Evolutionary conservation across 2,888 invertebrate genomes (phyloP).

Genomic region (Cyrtodaria siliqua): DNA sequence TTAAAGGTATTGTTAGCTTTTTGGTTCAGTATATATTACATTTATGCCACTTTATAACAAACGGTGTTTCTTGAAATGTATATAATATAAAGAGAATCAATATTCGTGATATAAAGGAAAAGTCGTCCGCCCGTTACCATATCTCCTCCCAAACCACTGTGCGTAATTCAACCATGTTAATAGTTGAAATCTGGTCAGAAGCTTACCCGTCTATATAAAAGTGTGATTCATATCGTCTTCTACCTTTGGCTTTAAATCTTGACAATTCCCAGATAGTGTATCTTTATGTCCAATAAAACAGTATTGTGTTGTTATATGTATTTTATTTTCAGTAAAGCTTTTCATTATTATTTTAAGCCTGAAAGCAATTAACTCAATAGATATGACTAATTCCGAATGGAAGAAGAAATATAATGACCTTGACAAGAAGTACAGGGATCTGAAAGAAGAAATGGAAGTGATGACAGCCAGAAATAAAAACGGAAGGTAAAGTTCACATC

Average conservation of each 20-base stretch:
- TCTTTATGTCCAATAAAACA: neutral
- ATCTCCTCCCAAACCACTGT: too few species aligned
- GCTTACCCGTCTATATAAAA: too few species aligned
- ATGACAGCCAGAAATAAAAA: constrained; percentile 54
- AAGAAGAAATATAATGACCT: constrained; percentile 48
- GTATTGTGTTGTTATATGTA: neutral
- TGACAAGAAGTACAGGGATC: constrained; percentile 42
- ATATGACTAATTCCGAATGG: constrained; percentile 54
- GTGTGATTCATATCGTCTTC: neutral
- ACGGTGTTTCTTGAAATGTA: too few species aligned
- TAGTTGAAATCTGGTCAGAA: too few species aligned
- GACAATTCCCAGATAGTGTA: neutral
- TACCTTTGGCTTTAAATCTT: neutral
- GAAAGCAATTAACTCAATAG: constrained; percentile 24
- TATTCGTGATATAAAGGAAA: too few species aligned
- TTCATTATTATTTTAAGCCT: constrained; percentile 15
- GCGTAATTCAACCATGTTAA: too few species aligned
- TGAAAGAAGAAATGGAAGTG: constrained; percentile 53
- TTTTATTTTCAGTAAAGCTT: neutral
- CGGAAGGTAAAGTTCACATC: constrained; percentile 54
- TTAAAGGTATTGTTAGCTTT: too few species aligned
- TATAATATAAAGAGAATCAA: too few species aligned
- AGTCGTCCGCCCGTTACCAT: too few species aligned
- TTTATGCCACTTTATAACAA: too few species aligned
- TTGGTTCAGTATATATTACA: too few species aligned